A percentile compares a stretch with the other conserved stretches of the same genome.
phyloP scores from a whole-genome alignment of 2,797 vertebrate species.

The Malacoctenus gilli region DNA sequence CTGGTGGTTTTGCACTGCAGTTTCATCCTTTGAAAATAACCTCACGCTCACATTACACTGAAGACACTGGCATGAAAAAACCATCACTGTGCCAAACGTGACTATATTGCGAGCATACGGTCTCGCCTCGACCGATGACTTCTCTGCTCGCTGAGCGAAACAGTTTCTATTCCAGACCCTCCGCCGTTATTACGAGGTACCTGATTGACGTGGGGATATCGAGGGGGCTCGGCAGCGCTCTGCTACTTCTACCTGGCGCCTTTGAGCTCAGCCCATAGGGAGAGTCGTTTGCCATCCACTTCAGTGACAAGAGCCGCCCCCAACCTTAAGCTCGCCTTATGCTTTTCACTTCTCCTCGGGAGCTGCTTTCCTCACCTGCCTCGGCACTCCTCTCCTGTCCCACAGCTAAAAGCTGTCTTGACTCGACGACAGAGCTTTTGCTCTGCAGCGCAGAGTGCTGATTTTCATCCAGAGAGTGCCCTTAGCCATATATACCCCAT shows the following conservation, averaged over 20 bases:
- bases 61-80: too few species aligned
- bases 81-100: too few species aligned
- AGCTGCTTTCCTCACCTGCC: slow-evolving; percentile 17
- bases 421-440: slow-evolving; percentile 10
- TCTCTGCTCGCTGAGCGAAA: background rate
- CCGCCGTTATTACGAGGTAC: background rate
- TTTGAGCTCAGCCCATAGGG: slow-evolving; percentile 18
- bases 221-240: background rate
- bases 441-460: background rate
- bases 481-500: background rate
- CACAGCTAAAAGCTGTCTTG: slow-evolving; percentile 19
- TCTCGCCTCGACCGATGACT: too few species aligned
- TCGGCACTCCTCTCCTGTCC: slow-evolving; percentile 4
- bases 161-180: background rate
- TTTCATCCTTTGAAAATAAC: too few species aligned
- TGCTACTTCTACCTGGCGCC: slow-evolving; percentile 4
- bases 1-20: too few species aligned
- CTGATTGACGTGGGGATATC: background rate
- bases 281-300: slow-evolving; percentile 21
- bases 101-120: too few species aligned
- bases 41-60: too few species aligned
- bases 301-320: slow-evolving; percentile 15
- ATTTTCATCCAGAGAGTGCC: slow-evolving; percentile 2
- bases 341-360: slow-evolving; percentile 5
- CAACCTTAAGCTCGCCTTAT: slow-evolving; percentile 18